Base-by-base conservation (phyloP, 2,797 vertebrate species). In the Chloroceryle inda region DNA sequence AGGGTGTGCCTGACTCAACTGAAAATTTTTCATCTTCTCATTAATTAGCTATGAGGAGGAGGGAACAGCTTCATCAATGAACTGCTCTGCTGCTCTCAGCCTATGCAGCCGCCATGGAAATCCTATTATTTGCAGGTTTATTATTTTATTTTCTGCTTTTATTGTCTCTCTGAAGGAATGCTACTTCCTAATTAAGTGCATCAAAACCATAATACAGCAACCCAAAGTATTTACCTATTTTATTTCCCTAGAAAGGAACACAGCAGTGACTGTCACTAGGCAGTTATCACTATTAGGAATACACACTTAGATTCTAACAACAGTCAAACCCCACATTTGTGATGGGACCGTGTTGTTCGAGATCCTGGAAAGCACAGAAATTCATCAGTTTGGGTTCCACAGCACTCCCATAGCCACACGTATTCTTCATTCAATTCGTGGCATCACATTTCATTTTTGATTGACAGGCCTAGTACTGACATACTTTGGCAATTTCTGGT, bases 91-190 rank as follows among this genome's bases (percentile, higher is more conserved):
- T 89, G 44, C 53, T 94, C 68, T 58, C 85, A 80, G 26, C 3
- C 1, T 52, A 72, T 16, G 53, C 53, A 27, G 49, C 49, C 49
- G 44, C 61, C 37, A 38, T 4, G 89, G 45, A 92, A 89, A 97
- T 83, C 44, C 35, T 66, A 59, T 87, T 80, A 64, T 77, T 94
- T 91, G 89, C 58, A 80, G 33, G 26, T 71, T 95, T 95, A 85
- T 91, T 94, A 53, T 74, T 95, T 91, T 89, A 67, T 94, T 92
- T 95, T 85, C 79, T 72, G 71, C n/a, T 92, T 92, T 91, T 91
- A 84, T 88, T 80, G 40, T 72, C 75, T 69, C 62, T 91, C 89
- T 88, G 85, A 95, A 89, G 59, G 66, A 96, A 85, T 40, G 62
- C 49, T 92, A 62, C 72, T 95, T 85, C 53, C 75, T 81, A 94